Percentiles rank a stretch among this genome's conserved stretches.
These are phyloP conservation scores for Spodoptera frugiperda DNA, from an alignment of 1,140 invertebrate genomes.

Conservation along the genomic window DNA sequence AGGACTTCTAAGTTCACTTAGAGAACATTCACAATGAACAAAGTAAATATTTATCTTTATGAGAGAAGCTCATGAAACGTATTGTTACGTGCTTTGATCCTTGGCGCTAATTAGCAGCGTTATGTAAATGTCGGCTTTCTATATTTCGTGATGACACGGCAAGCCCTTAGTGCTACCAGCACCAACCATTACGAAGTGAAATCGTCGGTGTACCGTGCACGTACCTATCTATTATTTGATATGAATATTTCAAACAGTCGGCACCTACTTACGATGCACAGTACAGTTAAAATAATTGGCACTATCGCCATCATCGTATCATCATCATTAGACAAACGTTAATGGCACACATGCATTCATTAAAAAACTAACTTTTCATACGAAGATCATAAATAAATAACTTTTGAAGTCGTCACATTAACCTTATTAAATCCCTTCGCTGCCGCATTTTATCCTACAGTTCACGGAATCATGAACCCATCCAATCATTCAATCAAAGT, in stretches of 20 bases:
- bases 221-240: slow-evolving; percentile 29
- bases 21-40: background rate
- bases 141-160: slow-evolving; percentile 51
- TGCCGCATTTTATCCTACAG: slow-evolving; percentile 1
- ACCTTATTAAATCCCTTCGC: background rate
- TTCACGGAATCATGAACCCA: slow-evolving; percentile 3
- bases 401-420: no score
- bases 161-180: slow-evolving; percentile 44
- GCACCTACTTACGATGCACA: background rate
- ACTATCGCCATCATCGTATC: background rate
- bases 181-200: slow-evolving; percentile 48
- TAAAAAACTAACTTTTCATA: no score
- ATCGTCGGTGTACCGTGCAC: slow-evolving; percentile 29
- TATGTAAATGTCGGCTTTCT: slow-evolving; percentile 50
- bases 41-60: slow-evolving; percentile 15
- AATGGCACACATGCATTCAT: no score
- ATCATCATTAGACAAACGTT: background rate
- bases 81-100: slow-evolving; percentile 4
- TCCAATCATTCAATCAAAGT: slow-evolving; percentile 39
- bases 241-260: slow-evolving; percentile 37
- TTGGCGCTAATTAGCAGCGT: slow-evolving; percentile 25
- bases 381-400: no score
- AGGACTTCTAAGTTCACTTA: background rate
- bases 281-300: slow-evolving; percentile 1
- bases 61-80: background rate